phyloP scores from a whole-genome alignment of 2,888 invertebrate species.

The Apamea sordens region DNA sequence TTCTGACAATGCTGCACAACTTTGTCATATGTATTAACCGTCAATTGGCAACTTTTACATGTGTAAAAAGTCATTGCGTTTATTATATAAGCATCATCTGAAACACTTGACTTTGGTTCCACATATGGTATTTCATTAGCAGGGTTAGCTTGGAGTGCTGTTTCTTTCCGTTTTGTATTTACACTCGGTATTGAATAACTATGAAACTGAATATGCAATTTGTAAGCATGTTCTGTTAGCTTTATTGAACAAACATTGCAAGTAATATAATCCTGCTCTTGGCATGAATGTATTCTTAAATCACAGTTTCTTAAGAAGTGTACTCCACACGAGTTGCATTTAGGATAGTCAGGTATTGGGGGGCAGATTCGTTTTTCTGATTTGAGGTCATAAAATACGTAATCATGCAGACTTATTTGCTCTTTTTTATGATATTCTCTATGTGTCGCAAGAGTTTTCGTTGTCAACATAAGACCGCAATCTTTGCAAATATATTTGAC shows the following conservation, averaged over 20 bases:
- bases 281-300: conserved; percentile 73
- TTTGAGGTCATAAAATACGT: conserved; percentile 76
- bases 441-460: conserved; percentile 70
- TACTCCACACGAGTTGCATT: conserved; percentile 76
- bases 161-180: conserved; percentile 21
- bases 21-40: conserved; percentile 78
- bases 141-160: neutral
- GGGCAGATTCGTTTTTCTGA: conserved; percentile 73
- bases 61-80: conserved; percentile 65
- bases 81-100: conserved; percentile 10
- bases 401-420: conserved; percentile 75
- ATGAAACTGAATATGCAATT: conserved; percentile 81
- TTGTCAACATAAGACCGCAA: conserved; percentile 80
- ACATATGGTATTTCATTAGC: conserved; percentile 5
- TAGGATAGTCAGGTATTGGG: conserved; percentile 79
- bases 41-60: conserved; percentile 76
- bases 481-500: conserved; percentile 71
- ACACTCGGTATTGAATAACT: conserved; percentile 68
- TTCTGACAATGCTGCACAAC: conserved; percentile 82
- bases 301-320: conserved; percentile 75
- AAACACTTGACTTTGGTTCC: conserved; percentile 15
- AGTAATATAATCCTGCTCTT: conserved; percentile 68
- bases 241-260: conserved; percentile 79
- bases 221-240: conserved; percentile 75
- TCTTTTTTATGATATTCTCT: conserved; percentile 71